Base-by-base conservation (phyloP, 2,797 vertebrate species). In the Chaetodon trifasciatus region DNA sequence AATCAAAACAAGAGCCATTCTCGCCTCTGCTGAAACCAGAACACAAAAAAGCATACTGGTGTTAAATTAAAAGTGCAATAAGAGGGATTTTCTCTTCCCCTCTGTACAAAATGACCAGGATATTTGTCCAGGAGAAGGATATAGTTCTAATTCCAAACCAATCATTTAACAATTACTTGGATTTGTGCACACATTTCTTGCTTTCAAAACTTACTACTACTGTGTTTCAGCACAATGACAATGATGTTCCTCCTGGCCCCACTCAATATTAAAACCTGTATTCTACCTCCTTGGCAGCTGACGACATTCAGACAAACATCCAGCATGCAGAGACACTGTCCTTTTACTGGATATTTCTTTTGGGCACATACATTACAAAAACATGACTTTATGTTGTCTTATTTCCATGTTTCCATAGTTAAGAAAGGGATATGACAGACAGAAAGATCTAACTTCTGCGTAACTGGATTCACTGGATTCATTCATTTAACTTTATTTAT, bases 1-100 rank as follows among this genome's bases (percentile, higher is more conserved):
- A 87, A 82, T 91, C 72, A 84, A 83, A 93, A 91, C 86, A 92
- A 88, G 78, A 82, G 71, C 75, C 46, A 74, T 71, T 61, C 55
- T 69, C 62, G 71, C 44, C 21, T 62, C 60, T 0, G 5, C 60
- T 75, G 67, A 77, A 87, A 76, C 42, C 55, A 70, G 19, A 55
- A 53, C 17, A 60, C 21, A 60, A 52, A 32, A 28, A 75, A 62
- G 60, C 24, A 60, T 50, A 72, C 35, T 60, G 55, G 17, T 79
- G 78, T 55, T 78, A 10, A 80, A 90, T 83, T 73, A 82, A 74
- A 86, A 65, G 70, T 57, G 62, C 24, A 84, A 82, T 62, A 74
- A 44, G 32, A 53, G 42, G 62, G 42, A 63, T 63, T 80, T 80
- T 67, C 39, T 74, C 7, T 61, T 69, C 53, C 15, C 24, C 21